A percentile compares a stretch with the other conserved stretches of the same genome.
phyloP scores from a whole-genome alignment of 2,797 vertebrate species.

The Cyprinodon diabolis region DNA sequence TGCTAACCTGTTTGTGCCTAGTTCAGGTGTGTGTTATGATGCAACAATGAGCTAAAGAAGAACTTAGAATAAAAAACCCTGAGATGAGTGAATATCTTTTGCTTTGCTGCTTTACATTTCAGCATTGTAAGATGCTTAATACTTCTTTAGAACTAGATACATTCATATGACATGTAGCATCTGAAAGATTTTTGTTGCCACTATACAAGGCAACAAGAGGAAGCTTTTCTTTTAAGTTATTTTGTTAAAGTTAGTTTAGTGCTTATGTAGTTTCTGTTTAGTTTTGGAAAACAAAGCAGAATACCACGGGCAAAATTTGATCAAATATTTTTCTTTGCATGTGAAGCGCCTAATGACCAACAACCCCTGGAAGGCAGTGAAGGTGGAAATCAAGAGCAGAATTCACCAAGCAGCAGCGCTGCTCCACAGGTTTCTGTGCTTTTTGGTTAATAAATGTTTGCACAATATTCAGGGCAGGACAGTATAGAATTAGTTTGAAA shows the following conservation, averaged over 20 bases:
- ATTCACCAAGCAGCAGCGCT: slow-evolving; percentile 63
- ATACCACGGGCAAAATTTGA: not conserved
- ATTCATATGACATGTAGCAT: not conserved
- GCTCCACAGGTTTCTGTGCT: slow-evolving; percentile 63
- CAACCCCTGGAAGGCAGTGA: slow-evolving; percentile 84
- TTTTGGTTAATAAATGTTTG: not conserved
- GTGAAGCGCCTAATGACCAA: slow-evolving; percentile 81
- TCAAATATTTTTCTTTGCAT: not conserved
- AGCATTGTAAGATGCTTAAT: not conserved
- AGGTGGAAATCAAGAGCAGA: slow-evolving; percentile 67
- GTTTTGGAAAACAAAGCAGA: not conserved
- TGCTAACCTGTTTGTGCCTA: slow-evolving; percentile 84
- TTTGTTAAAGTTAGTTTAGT: not conserved
- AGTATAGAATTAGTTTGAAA: not conserved
- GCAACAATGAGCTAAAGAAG: not conserved
- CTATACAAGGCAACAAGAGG: not conserved
- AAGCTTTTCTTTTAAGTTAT: not conserved
- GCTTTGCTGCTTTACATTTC: not conserved
- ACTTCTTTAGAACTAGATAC: not conserved
- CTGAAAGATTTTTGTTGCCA: not conserved
- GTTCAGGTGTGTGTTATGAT: slow-evolving; percentile 67
- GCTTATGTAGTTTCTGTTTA: not conserved
- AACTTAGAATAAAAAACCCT: not conserved
- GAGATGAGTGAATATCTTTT: not conserved
- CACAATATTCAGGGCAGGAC: not conserved